Evolutionary conservation across 2,888 invertebrate species (phyloP), one percentile per base, ranked within the genome.

Genomic region (Watsonalla binaria): DNA sequence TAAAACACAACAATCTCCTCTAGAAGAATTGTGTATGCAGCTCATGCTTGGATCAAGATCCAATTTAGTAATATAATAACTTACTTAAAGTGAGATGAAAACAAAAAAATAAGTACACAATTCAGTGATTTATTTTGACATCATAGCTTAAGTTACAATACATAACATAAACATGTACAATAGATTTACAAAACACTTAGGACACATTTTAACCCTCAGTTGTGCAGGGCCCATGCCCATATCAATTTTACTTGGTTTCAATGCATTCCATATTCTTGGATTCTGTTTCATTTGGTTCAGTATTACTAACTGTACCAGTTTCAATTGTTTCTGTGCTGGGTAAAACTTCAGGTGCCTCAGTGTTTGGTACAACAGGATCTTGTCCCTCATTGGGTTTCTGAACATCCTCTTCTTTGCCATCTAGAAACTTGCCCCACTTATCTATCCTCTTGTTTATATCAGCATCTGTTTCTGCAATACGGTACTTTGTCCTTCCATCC

Each of bases 401-500:
- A 51, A 53, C 57, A 39, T 61, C 74, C 34, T 74, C 77, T 45
- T 93, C 93, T 42, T 92, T 93, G 5, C 86, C 87, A 61, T 95
- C 95, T 67, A 98, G 88, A 84, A 94, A 97, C 67, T 95, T 92
- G 69, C 95, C 96, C 98, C 99, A 99, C 63, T 96, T 95, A 51
- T 94, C 93, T 54, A 98, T 86, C 58, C 99, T 92, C 58, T 95
- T 93, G 60, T 94, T 93, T 34, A 94, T 93, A 78, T 98, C 96
- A 50, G 95, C 95, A 76, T 97, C 97, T 0, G 98, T 97, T 90
- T 99, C 99, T 53, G 94, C 94, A 70, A 98, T 94, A 81, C 95
- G 95, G 85, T 95, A 98, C 82, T 98, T 99, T 0, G 97, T 97
- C 79, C 95, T 95, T 14, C 99, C 99, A 89, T 99, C 98, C 97